Evolutionary conservation across 2,113 vertebrate genomes (phyloP).

Genomic region (Phyllostomus discolor): DNA sequence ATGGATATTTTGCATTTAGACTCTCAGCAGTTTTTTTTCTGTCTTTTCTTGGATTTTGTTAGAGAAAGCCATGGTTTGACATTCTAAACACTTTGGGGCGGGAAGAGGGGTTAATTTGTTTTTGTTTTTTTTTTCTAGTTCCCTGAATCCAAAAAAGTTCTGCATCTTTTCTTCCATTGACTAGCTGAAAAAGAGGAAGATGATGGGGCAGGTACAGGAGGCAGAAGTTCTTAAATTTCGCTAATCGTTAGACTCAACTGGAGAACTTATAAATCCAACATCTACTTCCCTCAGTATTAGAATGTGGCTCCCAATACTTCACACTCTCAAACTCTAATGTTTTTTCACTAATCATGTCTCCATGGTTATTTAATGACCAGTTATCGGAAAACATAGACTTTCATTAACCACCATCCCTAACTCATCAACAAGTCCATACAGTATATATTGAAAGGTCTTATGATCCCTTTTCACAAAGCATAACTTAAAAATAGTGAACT

Average conservation of each 20-base stretch:
- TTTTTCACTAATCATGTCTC: not conserved
- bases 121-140: not conserved
- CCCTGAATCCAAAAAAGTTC: not conserved
- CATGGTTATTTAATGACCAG: not conserved
- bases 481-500: not conserved
- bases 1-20: not conserved
- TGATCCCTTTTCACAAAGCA: not conserved
- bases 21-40: not conserved
- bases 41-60: not conserved
- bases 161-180: not conserved
- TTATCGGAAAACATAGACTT: not conserved
- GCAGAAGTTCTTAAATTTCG: not conserved
- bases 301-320: not conserved
- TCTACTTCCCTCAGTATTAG: not conserved
- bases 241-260: not conserved
- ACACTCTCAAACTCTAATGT: not conserved
- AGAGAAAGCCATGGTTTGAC: not conserved
- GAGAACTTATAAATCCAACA: not conserved
- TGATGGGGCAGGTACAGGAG: not conserved
- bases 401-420: not conserved
- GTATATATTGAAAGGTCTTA: not conserved
- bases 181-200: not conserved
- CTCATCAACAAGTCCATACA: not conserved
- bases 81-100: not conserved
- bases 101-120: not conserved